Evolutionary conservation across 2,797 vertebrate genomes (phyloP), one percentile per base, ranked within the genome.

Genomic region (Rhinoraja longicauda): DNA sequence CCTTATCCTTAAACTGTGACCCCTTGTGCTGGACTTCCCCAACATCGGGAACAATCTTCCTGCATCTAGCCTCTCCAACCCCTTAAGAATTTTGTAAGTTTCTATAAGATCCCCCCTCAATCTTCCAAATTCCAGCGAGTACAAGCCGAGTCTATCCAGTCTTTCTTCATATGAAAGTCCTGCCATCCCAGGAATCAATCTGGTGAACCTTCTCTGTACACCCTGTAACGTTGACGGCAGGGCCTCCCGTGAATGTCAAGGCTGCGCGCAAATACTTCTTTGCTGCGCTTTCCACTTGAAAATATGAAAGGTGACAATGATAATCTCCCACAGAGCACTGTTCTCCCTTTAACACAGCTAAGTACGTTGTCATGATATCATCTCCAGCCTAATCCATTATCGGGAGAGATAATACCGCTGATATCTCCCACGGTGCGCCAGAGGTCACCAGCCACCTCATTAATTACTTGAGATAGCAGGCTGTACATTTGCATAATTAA

Each of bases 401-500:
- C 21, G 10, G 81, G 0, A 26, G 0, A 26, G 53, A 84, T 53
- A 57, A 57, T 84, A 29, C 81, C 10, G 29, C 81, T 57, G 81
- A 84, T 57, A 45, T 84, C 45, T 84, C 45, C 45, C 53, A 10
- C 57, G 81, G 12, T 57, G 26, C 17, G 4, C 21, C 59, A 53
- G n/a, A 84, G 84, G 26, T 59, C 81, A 45, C 53, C 39, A 53
- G 84, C 39, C 24, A 84, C 53, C 81, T 26, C 81, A 84, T 84
- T 84, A 84, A 84, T 84, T 57, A 57, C 79, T 32, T 32, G 21
- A 82, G 81, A 57, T 21, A 57, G 53, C 45, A 59, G 21, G 26
- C 84, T 84, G 21, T 84, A 57, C 45, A 84, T 84, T 84, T 84
- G 45, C 45, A 53, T 84, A 84, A 84, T 84, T 84, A 84, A 81